phyloP scores from a whole-genome alignment of 2,888 invertebrate genomes.

The Scaptomyza flava region DNA sequence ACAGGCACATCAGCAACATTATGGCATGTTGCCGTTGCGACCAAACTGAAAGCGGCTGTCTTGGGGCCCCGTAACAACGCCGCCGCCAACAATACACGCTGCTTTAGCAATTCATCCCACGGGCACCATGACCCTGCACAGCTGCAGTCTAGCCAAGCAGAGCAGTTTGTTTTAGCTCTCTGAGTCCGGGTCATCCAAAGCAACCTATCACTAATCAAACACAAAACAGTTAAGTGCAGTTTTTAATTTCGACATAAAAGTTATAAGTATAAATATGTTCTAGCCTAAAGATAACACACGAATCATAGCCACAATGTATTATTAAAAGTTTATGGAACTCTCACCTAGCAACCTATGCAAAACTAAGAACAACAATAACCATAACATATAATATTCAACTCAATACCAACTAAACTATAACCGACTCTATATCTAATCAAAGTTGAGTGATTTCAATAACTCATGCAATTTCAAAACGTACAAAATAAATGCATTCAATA shows the following conservation, averaged over 20 bases:
- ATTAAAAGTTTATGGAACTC: constrained; percentile 61
- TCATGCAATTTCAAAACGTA: background rate
- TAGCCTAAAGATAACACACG: constrained; percentile 12
- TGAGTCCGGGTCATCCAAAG: constrained; percentile 65
- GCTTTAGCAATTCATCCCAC: constrained; percentile 66
- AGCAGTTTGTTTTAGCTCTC: constrained; percentile 65
- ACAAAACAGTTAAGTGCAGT: constrained; percentile 22
- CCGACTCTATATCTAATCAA: background rate
- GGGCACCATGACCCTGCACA: constrained; percentile 75
- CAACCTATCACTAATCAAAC: constrained; percentile 40
- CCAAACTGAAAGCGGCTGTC: constrained; percentile 82
- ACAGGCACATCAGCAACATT: constrained; percentile 80
- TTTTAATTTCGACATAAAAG: constrained; percentile 29
- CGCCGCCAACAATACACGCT: constrained; percentile 63
- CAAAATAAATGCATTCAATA: background rate
- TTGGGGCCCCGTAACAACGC: constrained; percentile 76
- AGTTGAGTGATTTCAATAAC: background rate
- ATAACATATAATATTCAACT: constrained; percentile 6
- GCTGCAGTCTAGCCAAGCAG: constrained; percentile 75
- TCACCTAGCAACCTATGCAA: constrained; percentile 70
- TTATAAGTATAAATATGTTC: constrained; percentile 4
- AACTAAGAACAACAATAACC: constrained; percentile 25
- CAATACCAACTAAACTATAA: background rate
- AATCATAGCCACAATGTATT: constrained; percentile 69
- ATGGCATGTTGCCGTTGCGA: constrained; percentile 82